Evolutionary conservation across 2,888 invertebrate genomes (phyloP).

Genomic region (Heliothis peltigera): DNA sequence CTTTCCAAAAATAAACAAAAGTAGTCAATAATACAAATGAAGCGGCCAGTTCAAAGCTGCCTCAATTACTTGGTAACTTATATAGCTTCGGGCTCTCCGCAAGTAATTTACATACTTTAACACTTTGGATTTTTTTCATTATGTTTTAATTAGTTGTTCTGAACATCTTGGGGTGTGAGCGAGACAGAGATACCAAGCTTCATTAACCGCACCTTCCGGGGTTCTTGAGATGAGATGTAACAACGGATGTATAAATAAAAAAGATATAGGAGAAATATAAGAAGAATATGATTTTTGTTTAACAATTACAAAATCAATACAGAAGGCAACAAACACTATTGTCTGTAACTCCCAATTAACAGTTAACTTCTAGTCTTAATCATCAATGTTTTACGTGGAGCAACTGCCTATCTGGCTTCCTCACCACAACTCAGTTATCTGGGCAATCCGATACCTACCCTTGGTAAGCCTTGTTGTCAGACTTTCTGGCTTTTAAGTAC

Average conservation of each 20-base stretch:
- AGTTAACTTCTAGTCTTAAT: too few relatives aligned
- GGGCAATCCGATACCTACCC: too few relatives aligned
- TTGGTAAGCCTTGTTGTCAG: too few relatives aligned
- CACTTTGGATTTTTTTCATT: slow-evolving; percentile 78
- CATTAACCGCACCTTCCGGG: slow-evolving; percentile 52
- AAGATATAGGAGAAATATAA: too few relatives aligned
- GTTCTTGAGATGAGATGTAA: slow-evolving; percentile 8
- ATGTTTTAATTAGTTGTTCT: slow-evolving; percentile 80
- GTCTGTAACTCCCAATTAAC: too few relatives aligned
- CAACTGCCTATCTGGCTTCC: too few relatives aligned
- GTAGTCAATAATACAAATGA: slow-evolving; percentile 45
- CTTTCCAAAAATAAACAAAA: slow-evolving; percentile 11
- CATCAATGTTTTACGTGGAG: too few relatives aligned
- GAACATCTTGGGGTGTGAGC: slow-evolving; percentile 67
- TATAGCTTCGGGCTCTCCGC: slow-evolving; percentile 57
- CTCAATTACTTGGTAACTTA: slow-evolving; percentile 58
- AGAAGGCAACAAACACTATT: neutral
- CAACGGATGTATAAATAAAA: neutral
- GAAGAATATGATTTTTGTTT: neutral
- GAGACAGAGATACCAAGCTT: slow-evolving; percentile 58
- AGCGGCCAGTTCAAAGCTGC: slow-evolving; percentile 46
- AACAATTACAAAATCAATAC: neutral
- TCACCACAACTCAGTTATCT: too few relatives aligned
- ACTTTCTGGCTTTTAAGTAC: too few relatives aligned
- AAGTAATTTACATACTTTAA: slow-evolving; percentile 81